phyloP scores from a whole-genome alignment of 2,113 vertebrate species.

The Urocynchramus pylzowi region DNA sequence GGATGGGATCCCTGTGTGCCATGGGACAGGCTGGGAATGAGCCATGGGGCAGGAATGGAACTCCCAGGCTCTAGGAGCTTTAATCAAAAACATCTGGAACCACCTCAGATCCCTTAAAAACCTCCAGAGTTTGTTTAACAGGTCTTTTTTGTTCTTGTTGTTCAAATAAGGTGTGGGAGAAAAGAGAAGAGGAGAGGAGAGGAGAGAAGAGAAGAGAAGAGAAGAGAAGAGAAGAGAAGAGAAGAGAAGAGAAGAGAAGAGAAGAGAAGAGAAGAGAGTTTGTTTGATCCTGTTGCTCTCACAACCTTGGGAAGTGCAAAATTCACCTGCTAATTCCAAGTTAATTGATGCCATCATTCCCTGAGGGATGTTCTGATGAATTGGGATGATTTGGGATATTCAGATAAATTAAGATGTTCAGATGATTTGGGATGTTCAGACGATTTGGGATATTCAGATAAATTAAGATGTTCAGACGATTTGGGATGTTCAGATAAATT shows the following conservation, averaged over 20 bases:
- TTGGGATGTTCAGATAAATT: too few relatives aligned
- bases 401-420: rapidly evolving
- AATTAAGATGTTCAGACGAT: background rate
- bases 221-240: too few relatives aligned
- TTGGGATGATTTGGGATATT: background rate
- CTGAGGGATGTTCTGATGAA: too few relatives aligned
- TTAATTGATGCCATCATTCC: background rate
- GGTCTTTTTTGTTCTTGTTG: too few relatives aligned
- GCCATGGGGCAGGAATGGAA: background rate
- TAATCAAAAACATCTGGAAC: too few relatives aligned
- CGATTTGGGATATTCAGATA: background rate
- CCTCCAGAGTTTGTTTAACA: background rate
- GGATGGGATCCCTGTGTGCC: background rate
- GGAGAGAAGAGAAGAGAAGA: too few relatives aligned
- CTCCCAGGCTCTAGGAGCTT: background rate
- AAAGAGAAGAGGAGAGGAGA: too few relatives aligned
- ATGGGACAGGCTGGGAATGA: too few relatives aligned
- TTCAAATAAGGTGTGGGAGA: background rate
- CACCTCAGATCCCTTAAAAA: background rate
- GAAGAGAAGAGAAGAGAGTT: background rate
- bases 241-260: too few relatives aligned
- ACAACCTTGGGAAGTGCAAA: background rate
- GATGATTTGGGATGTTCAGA: background rate
- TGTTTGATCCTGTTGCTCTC: background rate
- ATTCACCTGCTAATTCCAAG: background rate